Evolutionary conservation across 2,888 invertebrate genomes (phyloP).

Genomic region (Eupelmus urozonus): DNA sequence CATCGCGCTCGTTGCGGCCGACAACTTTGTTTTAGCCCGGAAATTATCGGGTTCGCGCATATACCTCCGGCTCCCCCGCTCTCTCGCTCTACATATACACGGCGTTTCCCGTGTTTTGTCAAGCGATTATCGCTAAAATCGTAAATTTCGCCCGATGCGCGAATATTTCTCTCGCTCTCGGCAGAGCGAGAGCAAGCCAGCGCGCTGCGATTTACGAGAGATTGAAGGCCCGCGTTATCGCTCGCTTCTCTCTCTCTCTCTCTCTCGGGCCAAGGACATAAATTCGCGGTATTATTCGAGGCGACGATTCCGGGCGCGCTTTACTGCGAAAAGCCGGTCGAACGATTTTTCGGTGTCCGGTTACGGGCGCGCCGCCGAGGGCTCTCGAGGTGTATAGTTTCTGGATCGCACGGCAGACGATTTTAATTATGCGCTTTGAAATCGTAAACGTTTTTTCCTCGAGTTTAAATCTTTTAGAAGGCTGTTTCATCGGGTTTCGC

Average conservation of each 20-base stretch:
- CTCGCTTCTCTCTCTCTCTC: background rate
- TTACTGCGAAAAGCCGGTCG: conserved; percentile 36
- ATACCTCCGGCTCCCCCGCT: background rate
- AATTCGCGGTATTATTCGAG: conserved; percentile 55
- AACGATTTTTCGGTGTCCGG: conserved; percentile 47
- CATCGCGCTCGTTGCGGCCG: conserved; percentile 17
- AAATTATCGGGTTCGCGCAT: conserved; percentile 43
- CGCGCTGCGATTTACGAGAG: conserved; percentile 59
- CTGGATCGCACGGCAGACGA: conserved; percentile 3
- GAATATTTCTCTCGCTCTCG: conserved; percentile 41
- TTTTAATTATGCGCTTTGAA: conserved; percentile 39
- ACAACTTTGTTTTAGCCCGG: conserved; percentile 47
- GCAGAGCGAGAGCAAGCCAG: background rate
- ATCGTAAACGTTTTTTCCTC: conserved; percentile 33
- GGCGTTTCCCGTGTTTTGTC: conserved; percentile 53
- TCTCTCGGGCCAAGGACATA: conserved; percentile 26
- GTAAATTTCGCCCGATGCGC: conserved; percentile 52
- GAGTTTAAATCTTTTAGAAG: background rate
- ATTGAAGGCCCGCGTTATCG: conserved; percentile 54
- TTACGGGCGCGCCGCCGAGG: conserved; percentile 34
- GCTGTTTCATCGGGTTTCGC: background rate
- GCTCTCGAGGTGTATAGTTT: conserved; percentile 27
- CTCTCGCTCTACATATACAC: background rate
- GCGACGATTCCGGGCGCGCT: conserved; percentile 1
- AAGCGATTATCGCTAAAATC: conserved; percentile 54